These are phyloP conservation scores for Zhuqinia jingwanae DNA, from an alignment of 2,888 invertebrate genomes.

Conservation along the genomic window DNA sequence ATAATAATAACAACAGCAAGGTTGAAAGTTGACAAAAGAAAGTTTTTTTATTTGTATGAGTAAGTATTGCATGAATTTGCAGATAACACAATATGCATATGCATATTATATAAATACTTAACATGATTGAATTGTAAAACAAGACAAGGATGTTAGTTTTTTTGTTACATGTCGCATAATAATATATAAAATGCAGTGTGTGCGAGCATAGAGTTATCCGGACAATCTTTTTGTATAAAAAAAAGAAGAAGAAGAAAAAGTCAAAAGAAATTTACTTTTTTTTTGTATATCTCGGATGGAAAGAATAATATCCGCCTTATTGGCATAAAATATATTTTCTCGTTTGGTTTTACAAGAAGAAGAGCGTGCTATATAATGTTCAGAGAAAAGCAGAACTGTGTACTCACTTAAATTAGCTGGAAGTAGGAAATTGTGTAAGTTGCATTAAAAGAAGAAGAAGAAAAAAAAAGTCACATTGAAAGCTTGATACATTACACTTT, in stretches of 20 bases:
- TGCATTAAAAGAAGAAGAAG: constrained; percentile 66
- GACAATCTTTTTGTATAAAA: no score
- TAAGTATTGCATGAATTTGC: no score
- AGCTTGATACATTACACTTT: constrained; percentile 50
- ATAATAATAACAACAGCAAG: no score
- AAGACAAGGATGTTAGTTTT: not conserved
- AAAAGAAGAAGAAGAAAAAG: not conserved
- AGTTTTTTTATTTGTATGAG: no score
- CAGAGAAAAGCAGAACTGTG: constrained; percentile 63
- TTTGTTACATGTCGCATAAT: constrained; percentile 27
- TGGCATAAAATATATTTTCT: constrained; percentile 54
- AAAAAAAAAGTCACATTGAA: constrained; percentile 64
- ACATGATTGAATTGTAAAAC: constrained; percentile 38
- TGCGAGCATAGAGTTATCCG: no score
- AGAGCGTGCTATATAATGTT: constrained; percentile 47
- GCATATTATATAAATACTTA: no score
- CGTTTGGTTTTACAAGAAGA: constrained; percentile 25
- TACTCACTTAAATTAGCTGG: constrained; percentile 68
- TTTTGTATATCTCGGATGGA: not conserved
- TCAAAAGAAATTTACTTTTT: no score
- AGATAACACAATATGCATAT: no score
- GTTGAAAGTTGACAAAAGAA: no score
- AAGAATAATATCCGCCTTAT: constrained; percentile 47
- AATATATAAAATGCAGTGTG: not conserved
- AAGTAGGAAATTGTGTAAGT: constrained; percentile 68